Evolutionary conservation across 2,797 vertebrate genomes (phyloP).

Genomic region (Anisognathus igniventris): DNA sequence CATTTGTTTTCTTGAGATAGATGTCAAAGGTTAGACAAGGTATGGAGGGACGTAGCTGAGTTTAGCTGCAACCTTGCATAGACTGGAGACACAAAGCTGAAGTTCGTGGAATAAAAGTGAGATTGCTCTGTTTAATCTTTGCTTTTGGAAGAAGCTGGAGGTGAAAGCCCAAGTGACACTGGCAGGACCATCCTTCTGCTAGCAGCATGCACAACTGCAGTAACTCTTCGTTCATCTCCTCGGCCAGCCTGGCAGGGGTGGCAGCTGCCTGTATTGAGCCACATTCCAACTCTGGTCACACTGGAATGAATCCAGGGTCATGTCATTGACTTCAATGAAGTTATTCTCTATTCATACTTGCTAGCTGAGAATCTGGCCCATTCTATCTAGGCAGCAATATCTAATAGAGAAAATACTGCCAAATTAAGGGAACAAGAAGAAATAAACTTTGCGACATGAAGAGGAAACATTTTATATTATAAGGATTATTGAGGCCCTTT

Average conservation of each 20-base stretch:
- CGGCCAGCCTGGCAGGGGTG: background rate
- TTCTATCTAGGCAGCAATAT: background rate
- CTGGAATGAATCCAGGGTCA: constrained; percentile 13
- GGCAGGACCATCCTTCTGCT: background rate
- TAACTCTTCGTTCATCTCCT: background rate
- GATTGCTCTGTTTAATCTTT: background rate
- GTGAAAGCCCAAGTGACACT: background rate
- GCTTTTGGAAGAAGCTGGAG: background rate
- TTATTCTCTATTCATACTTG: constrained; percentile 8
- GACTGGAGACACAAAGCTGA: background rate
- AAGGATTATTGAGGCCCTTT: background rate
- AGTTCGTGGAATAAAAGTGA: background rate
- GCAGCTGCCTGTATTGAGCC: background rate
- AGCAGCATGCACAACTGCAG: background rate
- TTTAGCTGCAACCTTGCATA: background rate
- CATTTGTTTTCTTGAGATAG: background rate
- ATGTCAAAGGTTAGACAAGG: background rate
- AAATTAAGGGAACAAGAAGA: background rate
- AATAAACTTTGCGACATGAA: background rate
- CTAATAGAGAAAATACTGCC: background rate
- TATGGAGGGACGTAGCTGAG: background rate
- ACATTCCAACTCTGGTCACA: constrained; percentile 4
- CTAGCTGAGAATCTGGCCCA: background rate
- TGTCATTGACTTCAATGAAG: constrained; percentile 8
- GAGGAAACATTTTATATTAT: background rate